Conservation (phyloP, 2,888 invertebrate species). For the Eupithecia tripunctaria region DNA sequence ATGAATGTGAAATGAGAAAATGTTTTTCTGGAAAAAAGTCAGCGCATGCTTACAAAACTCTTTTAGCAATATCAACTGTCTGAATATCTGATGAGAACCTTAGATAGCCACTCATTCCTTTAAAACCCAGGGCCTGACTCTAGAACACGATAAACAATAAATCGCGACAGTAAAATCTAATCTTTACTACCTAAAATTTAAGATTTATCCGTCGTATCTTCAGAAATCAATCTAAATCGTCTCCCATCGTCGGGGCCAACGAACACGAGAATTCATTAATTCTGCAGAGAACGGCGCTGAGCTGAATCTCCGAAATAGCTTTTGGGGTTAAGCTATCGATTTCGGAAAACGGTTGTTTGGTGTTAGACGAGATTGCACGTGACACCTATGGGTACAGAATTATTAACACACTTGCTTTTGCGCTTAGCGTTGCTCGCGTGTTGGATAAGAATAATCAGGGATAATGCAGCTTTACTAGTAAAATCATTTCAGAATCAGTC, state of each 20-base stretch:
- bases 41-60: not conserved
- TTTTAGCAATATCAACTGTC: not conserved
- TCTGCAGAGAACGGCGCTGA: conserved; percentile 17
- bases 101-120: not conserved
- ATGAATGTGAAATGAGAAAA: no score
- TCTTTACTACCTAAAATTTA: not conserved
- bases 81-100: not conserved
- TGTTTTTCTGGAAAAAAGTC: no score
- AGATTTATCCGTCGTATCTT: not conserved
- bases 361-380: conserved; percentile 23
- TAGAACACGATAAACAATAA: not conserved
- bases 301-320: conserved; percentile 33
- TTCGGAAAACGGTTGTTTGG: conserved; percentile 29
- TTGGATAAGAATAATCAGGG: not conserved
- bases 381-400: conserved; percentile 1
- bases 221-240: not conserved
- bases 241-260: not conserved
- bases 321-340: conserved; percentile 35
- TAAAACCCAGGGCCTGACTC: not conserved
- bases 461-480: not conserved
- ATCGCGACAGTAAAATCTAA: not conserved
- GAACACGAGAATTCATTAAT: conserved; percentile 27
- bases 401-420: not conserved
- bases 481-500: no score
- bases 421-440: not conserved